These are phyloP conservation scores for Peromyscus attwateri DNA, from an alignment of 2,797 vertebrate genomes.

Conservation along the genomic window DNA sequence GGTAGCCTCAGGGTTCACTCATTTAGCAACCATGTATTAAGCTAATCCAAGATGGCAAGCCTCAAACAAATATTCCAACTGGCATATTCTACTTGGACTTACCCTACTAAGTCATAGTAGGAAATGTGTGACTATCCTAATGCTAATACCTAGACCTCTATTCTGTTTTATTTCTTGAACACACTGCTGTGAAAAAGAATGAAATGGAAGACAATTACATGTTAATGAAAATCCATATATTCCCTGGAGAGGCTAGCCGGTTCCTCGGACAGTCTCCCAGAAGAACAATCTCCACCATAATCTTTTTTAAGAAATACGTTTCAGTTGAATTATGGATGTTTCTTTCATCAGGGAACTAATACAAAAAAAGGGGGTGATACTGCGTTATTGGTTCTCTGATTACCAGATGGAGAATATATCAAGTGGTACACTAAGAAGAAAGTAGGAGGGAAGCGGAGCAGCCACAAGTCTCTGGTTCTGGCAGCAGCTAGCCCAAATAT, in stretches of 20 bases:
- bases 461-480: neutral
- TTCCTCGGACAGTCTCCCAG: neutral
- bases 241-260: neutral
- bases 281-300: neutral
- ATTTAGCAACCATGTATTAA: neutral
- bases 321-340: conserved; percentile 36
- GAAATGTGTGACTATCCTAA: neutral
- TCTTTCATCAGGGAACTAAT: conserved; percentile 9
- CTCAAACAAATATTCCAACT: neutral
- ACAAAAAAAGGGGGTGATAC: neutral
- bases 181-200: neutral
- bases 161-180: neutral
- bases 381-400: neutral
- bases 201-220: neutral
- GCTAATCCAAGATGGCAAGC: neutral
- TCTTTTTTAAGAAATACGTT: conserved; percentile 58
- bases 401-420: neutral
- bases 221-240: neutral
- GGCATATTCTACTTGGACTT: neutral
- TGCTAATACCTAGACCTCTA: neutral
- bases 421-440: neutral
- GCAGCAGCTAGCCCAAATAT: neutral
- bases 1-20: neutral
- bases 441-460: neutral
- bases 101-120: neutral